A percentile compares a stretch with the other conserved stretches of the same genome.
Evolutionary conservation across 2,797 vertebrate species (phyloP).

Genomic region (Epinephelus malabaricus): DNA sequence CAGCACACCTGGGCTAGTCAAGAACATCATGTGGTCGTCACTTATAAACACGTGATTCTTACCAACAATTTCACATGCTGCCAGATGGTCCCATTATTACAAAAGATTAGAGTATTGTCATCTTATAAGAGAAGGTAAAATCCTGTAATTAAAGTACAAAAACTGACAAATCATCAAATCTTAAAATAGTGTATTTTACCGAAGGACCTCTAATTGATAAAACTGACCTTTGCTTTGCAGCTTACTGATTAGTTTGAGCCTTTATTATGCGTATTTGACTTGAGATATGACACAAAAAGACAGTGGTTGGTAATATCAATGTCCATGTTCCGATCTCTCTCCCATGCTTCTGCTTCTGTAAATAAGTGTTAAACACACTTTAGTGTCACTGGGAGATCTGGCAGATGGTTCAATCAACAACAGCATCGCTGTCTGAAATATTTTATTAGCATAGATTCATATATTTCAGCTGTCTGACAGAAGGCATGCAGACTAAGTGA

Average conservation of each 20-base stretch:
- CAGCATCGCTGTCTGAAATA: too few relatives aligned
- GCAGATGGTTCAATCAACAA: too few relatives aligned
- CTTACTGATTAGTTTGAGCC: neutral
- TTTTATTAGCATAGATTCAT: too few relatives aligned
- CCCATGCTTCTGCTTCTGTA: neutral
- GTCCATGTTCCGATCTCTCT: neutral
- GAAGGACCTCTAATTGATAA: accelerated
- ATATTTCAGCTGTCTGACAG: too few relatives aligned
- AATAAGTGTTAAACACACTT: neutral
- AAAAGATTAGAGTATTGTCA: too few relatives aligned
- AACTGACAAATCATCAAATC: too few relatives aligned
- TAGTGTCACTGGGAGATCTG: neutral
- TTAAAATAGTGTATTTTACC: neutral
- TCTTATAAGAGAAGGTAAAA: neutral
- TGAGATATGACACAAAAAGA: neutral
- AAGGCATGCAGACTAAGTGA: too few relatives aligned
- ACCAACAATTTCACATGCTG: neutral
- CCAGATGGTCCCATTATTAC: neutral
- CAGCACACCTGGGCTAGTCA: neutral
- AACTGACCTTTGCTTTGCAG: neutral
- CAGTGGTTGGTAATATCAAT: too few relatives aligned
- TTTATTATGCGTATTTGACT: neutral
- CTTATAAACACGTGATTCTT: neutral
- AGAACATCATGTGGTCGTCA: neutral
- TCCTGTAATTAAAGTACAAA: neutral